These are phyloP conservation scores for Empidonax alnorum DNA, from an alignment of 2,113 vertebrate genomes.

Conservation along the genomic window DNA sequence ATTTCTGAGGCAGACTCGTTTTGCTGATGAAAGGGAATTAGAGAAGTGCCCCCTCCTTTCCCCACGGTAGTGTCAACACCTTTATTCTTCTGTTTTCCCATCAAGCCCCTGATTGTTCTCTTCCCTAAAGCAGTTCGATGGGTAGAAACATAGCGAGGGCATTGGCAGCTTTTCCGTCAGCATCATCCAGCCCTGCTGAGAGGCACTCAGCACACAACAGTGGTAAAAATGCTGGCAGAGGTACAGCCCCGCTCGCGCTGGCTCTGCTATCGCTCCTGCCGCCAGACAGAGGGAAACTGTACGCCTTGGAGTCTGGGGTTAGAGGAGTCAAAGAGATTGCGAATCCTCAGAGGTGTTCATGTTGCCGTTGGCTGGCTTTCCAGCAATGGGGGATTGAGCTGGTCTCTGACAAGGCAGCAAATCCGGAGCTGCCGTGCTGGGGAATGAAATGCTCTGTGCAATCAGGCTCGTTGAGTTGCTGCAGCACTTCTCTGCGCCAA, in stretches of 20 bases:
- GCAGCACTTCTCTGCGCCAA: slow-evolving; percentile 28
- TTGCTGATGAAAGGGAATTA: not conserved
- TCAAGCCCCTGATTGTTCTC: not conserved
- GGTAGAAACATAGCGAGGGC: not conserved
- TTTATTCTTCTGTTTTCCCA: slow-evolving; percentile 7
- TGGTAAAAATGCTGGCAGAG: slow-evolving; percentile 43
- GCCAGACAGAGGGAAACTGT: not conserved
- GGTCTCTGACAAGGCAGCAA: slow-evolving; percentile 26
- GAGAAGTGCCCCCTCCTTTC: not conserved
- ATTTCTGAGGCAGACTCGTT: not conserved
- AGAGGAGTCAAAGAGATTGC: slow-evolving; percentile 33
- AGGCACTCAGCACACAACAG: slow-evolving; percentile 3
- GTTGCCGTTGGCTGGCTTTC: slow-evolving; percentile 20
- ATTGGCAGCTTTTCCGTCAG: slow-evolving; percentile 24
- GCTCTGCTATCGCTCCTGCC: not conserved
- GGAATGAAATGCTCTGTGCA: not conserved
- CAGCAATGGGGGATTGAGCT: not conserved
- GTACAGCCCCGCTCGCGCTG: not conserved
- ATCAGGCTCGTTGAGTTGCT: not conserved
- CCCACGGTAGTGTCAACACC: not conserved
- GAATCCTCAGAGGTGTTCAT: not conserved
- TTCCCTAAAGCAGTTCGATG: not conserved
- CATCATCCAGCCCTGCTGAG: slow-evolving; percentile 44
- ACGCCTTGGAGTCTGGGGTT: not conserved
- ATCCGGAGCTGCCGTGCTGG: not conserved